Conservation (phyloP, 2,888 invertebrate genomes). For the Portevinia maculata region DNA sequence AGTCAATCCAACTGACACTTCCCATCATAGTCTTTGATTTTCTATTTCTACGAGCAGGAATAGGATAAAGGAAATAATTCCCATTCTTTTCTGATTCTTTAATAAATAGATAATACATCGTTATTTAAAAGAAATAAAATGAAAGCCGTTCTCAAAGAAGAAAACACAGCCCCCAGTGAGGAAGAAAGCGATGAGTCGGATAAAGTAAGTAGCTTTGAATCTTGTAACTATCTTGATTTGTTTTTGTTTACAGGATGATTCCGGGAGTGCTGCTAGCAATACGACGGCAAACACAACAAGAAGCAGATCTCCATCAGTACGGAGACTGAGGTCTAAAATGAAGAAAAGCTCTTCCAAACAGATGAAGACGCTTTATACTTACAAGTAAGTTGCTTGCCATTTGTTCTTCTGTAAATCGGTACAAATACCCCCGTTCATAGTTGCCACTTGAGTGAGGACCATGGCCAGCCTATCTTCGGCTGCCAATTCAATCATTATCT, state of each 20-base stretch:
- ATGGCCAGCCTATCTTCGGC: constrained; percentile 96
- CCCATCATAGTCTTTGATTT: no score
- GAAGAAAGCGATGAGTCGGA: constrained; percentile 76
- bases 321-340: constrained; percentile 85
- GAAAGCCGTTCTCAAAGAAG: constrained; percentile 43
- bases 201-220: constrained; percentile 46
- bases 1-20: no score
- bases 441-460: constrained; percentile 94
- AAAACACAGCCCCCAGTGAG: constrained; percentile 23
- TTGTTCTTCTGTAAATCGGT: neutral
- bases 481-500: constrained; percentile 96
- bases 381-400: constrained; percentile 76
- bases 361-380: constrained; percentile 89
- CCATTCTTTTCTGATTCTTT: neutral
- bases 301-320: constrained; percentile 91
- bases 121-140: constrained; percentile 10
- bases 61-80: neutral
- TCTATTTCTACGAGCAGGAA: no score
- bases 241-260: constrained; percentile 84
- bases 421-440: constrained; percentile 81
- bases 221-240: neutral
- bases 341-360: constrained; percentile 85
- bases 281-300: constrained; percentile 91
- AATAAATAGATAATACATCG: neutral
- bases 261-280: constrained; percentile 91